Conservation (phyloP, 2,888 invertebrate genomes). For the Ormyrus nitidulus region DNA sequence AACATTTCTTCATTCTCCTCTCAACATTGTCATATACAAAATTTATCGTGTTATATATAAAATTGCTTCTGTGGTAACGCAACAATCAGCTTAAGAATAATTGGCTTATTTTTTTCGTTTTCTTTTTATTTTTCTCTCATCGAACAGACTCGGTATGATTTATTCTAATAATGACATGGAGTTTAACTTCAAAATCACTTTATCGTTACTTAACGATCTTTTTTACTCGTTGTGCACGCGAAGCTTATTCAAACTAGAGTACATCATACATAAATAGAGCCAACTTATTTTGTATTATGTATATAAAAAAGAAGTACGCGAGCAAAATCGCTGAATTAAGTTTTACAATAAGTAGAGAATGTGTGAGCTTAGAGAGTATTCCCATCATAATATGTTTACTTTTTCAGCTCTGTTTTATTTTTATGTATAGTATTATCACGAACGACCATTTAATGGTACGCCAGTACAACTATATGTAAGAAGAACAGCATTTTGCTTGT, state of each 20-base stretch:
- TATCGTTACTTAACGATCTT: conserved; percentile 25
- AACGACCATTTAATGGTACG: conserved; percentile 46
- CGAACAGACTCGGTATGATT: conserved; percentile 62
- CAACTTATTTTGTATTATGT: conserved; percentile 38
- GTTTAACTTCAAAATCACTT: conserved; percentile 12
- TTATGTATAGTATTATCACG: conserved; percentile 47
- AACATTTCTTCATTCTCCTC: conserved; percentile 59
- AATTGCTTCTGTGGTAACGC: conserved; percentile 64
- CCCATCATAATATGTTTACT: neutral
- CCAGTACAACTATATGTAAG: conserved; percentile 30
- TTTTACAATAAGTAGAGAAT: conserved; percentile 29
- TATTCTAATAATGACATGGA: conserved; percentile 57
- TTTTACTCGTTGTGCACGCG: conserved; percentile 29
- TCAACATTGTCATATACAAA: conserved; percentile 66
- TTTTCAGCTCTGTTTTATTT: conserved; percentile 36
- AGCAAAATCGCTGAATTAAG: conserved; percentile 12
- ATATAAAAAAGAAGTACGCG: conserved; percentile 52
- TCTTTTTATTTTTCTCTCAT: conserved; percentile 48
- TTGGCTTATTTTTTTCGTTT: conserved; percentile 46
- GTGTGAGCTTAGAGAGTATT: conserved; percentile 6
- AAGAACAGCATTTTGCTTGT: conserved; percentile 18
- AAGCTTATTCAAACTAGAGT: conserved; percentile 54
- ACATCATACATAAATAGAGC: conserved; percentile 62
- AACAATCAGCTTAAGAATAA: conserved; percentile 65
- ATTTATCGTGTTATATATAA: conserved; percentile 63